These are phyloP conservation scores for Ophioninae sp. DNA, from an alignment of 2,888 invertebrate genomes.

Conservation along the genomic window DNA sequence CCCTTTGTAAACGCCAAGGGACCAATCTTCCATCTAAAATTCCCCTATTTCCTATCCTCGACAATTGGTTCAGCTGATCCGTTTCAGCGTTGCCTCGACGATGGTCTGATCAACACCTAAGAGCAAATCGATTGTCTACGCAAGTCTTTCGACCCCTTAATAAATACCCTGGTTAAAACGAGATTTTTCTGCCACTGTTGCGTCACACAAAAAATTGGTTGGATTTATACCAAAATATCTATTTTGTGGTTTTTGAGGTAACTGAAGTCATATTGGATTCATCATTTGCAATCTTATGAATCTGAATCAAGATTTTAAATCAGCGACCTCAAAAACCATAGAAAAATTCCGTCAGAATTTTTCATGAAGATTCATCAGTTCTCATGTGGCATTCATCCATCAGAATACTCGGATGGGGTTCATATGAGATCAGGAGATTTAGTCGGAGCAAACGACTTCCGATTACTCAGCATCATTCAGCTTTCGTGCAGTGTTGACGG, in stretches of 20 bases:
- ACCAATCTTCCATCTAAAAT: conserved; percentile 6
- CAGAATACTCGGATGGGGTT: not conserved
- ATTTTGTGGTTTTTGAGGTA: no score
- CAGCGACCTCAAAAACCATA: not conserved
- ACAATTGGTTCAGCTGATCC: not conserved
- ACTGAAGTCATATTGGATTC: no score
- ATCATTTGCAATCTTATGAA: no score
- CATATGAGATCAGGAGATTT: not conserved
- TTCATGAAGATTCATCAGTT: not conserved
- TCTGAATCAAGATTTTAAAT: no score
- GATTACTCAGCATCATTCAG: not conserved
- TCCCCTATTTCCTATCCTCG: conserved; percentile 1
- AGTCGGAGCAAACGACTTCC: not conserved
- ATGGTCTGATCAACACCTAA: not conserved
- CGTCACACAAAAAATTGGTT: no score
- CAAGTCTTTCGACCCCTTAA: not conserved
- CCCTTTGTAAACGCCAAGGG: not conserved
- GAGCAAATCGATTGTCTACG: not conserved
- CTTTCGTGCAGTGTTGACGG: not conserved
- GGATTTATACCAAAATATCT: no score
- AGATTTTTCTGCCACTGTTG: no score
- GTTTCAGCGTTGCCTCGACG: conserved; percentile 3
- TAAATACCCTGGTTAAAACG: no score
- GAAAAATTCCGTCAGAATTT: not conserved
- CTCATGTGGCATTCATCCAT: not conserved